phyloP scores from a whole-genome alignment of 2,113 vertebrate genomes.

The Phylloscopus trochiloides region DNA sequence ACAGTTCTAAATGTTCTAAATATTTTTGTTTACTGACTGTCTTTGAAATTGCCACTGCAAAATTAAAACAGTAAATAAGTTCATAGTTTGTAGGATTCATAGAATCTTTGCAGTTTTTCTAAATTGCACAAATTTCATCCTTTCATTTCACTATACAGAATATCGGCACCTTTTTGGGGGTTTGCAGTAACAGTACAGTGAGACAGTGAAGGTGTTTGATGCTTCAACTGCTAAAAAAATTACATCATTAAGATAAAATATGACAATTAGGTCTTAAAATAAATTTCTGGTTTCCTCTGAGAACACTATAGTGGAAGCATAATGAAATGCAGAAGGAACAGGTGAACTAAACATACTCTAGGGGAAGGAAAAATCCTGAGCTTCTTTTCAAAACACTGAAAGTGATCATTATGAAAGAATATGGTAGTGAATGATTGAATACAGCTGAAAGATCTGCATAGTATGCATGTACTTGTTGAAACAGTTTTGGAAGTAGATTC shows the following conservation, averaged over 20 bases:
- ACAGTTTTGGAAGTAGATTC: neutral
- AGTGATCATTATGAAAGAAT: neutral
- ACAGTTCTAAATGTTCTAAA: neutral
- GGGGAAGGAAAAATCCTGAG: rapidly evolving
- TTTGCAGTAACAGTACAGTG: neutral
- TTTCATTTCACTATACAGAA: neutral
- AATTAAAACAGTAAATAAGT: neutral
- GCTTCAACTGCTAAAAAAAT: neutral
- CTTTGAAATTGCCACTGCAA: neutral
- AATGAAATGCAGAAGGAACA: neutral
- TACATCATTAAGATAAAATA: neutral
- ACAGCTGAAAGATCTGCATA: neutral
- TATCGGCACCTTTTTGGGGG: neutral
- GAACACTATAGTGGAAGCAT: neutral
- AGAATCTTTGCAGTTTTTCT: neutral
- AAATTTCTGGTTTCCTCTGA: neutral
- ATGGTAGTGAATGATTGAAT: neutral
- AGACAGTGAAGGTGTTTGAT: neutral
- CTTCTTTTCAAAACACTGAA: neutral
- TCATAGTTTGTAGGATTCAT: neutral
- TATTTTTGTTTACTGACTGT: neutral
- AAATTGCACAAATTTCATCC: neutral
- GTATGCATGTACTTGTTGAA: neutral
- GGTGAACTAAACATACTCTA: neutral
- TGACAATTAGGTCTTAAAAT: neutral